Evolutionary conservation across 1,140 invertebrate species (phyloP), one percentile per base, ranked within the genome.

Genomic region (Pomacea maculata): DNA sequence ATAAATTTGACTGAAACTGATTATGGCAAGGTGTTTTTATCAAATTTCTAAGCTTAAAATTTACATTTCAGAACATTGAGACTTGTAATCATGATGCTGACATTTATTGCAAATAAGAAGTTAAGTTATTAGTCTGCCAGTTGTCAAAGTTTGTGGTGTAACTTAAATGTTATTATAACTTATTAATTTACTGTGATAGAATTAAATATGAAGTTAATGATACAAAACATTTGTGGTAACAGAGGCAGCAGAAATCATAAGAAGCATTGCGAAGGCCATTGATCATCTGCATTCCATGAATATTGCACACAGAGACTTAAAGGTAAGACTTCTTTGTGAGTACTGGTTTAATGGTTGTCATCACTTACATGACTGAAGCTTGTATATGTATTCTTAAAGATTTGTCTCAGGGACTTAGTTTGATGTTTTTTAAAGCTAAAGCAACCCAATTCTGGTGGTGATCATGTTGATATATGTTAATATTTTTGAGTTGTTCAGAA

Each of bases 231-330:
- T 74, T 70, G 25, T 80, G 86, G 88, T 92, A 92, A 55, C 88
- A 95, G 96, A 97, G 92, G 96, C 96, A 81, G 96, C 96, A 72
- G 94, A 96, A 92, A 96, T 99, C 84, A 98, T 99, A 94, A 94
- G 95, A 88, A 97, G 98, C 89, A 99, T 99, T 87, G 98, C 97
- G 89, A 94, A 96, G 73, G 98, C 98, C n/a, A 96, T 99, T 0
- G 95, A 96, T 85, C 96, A 96, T 91, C 93, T 99, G 81, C 98
- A 99, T 93, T 95, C 96, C 88, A 95, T 96, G 90, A 96, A 99
- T 91, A 99, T 99, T 85, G 98, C 98, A 55, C 98, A 99, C 91
- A 93, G 98, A 85, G 98, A 99, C 92, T 94, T 99, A 83, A 99
- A 99, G 92, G 91, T 93, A 54, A 79, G 83, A 15, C 67, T 19